Evolutionary conservation across 2,797 vertebrate genomes (phyloP), one percentile per base, ranked within the genome.

Genomic region (Sebastes trivittatus): DNA sequence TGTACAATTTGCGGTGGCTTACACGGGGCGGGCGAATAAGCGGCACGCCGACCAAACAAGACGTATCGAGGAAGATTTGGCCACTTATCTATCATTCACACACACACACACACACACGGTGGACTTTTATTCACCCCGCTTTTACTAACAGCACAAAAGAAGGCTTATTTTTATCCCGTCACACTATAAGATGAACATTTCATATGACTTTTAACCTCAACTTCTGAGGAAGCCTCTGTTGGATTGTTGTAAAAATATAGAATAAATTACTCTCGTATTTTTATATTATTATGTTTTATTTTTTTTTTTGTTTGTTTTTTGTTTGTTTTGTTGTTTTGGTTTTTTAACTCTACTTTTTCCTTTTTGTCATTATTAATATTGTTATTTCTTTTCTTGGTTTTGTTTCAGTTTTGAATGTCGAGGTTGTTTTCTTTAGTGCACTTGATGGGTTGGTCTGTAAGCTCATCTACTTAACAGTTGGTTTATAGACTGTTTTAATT

Each of bases 1-100:
- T 80, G 72, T 34, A 84, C 81, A 54, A 70, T 88, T 90, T 67
- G 46, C 10, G 23, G 80, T 76, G 86, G 78, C 87, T 94, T 93
- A 92, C 92, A 92, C 36, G 34, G 82, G 77, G 42, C 72, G 11
- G 70, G 73, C 56, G 66, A 89, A 86, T 89, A 87, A 89, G 83
- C 66, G 20, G 84, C 88, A 88, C 77, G 77, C 67, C 67, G 11
- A 68, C 75, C 87, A 81, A 90, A 87, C 77, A 81, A 89, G 85
- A 89, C 14, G 9, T 58, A 82, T 74, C 11, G 2, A 62, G 75
- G 55, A 78, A 72, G 80, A 87, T 86, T 86, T 77, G 55, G 27
- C 23, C 49, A 11, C 75, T 87, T 82, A 70, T 88, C 87, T 83
- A 77, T 87, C 84, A 87, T 42, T 64, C 18, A 36, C 34, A 36